Base-by-base conservation (phyloP, 2,888 invertebrate species). In the Diarsia brunnea region DNA sequence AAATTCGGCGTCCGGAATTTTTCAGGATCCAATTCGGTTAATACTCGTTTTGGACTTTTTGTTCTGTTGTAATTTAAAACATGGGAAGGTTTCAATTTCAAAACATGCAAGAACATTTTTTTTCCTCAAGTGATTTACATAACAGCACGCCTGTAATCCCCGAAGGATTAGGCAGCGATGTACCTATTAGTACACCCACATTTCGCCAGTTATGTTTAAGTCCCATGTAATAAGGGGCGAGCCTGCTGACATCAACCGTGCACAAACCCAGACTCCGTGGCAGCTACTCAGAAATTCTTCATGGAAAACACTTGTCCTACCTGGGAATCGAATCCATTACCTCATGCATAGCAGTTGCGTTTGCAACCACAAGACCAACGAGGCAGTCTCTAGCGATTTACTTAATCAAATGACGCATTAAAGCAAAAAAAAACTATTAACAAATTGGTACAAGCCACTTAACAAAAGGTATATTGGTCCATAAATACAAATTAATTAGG, bases 401-500 rank as follows among this genome's bases (percentile, higher is more conserved):
- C 12, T 27, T 12, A 47, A 24, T 19, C 16, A 45, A 45, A 38
- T 14, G 38, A 60, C n/a, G 31, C 11, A 10, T 4, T 31, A 21
- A 21, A 31, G 47, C n/a, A n/a, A 43, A 63, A 53, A 14, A 49
- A 31, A 63, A n/a, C 7, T 49, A 45, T 8, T 14, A 63, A 60
- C 51, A 64, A 69, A 60, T 71, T 58, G 24, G 49, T 12, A 49
- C 10, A 49, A 63, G n/a, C 11, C 45, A 69, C 64, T 75, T 72
- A 60, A 67, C 64, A 67, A 51, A 69, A 71, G 45, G 72, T 70
- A 63, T 55, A 69, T 71, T 73, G 51, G 71, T 65, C 58, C 65
- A 82, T 77, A 75, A 82, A 82, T 82, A 78, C 49, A 69, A 82
- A 82, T 86, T 75, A 68, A 86, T 82, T 77, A 77, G 66, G 38